Conservation (phyloP, 2,888 invertebrate genomes). For the Nasonovia ribisnigri region DNA sequence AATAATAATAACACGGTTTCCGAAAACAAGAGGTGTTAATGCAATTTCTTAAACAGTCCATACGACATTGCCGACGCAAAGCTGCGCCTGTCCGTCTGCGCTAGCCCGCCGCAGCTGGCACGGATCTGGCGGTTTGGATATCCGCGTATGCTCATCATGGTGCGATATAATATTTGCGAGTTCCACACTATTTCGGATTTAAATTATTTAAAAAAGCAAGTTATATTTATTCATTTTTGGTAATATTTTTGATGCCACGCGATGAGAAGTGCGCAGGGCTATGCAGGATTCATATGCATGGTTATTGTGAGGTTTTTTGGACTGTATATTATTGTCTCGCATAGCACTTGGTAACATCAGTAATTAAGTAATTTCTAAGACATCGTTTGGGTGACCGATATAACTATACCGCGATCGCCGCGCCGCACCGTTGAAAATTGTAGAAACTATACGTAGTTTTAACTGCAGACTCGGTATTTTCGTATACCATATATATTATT, state of each 20-base stretch:
- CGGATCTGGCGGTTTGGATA: not conserved
- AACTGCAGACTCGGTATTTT: not conserved
- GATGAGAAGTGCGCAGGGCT: not conserved
- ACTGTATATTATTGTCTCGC: not conserved
- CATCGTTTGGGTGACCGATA: not conserved
- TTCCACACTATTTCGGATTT: not conserved
- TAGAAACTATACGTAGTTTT: not conserved
- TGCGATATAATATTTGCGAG: not conserved
- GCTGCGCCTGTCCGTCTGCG: not conserved
- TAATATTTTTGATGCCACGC: no score
- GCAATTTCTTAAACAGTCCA: constrained; percentile 17
- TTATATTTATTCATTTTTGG: not conserved
- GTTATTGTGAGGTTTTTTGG: not conserved
- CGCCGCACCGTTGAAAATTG: not conserved
- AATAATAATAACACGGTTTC: constrained; percentile 15
- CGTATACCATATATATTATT: not conserved
- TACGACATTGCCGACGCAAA: constrained; percentile 11
- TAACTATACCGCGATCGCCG: not conserved
- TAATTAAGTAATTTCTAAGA: not conserved
- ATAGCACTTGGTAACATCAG: not conserved
- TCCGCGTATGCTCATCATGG: not conserved
- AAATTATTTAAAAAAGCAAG: not conserved
- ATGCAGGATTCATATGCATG: not conserved
- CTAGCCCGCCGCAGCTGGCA: not conserved
- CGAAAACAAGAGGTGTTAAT: constrained; percentile 16